These are phyloP conservation scores for Gryllus bimaculatus DNA, from an alignment of 1,140 invertebrate species.

Conservation along the genomic window DNA sequence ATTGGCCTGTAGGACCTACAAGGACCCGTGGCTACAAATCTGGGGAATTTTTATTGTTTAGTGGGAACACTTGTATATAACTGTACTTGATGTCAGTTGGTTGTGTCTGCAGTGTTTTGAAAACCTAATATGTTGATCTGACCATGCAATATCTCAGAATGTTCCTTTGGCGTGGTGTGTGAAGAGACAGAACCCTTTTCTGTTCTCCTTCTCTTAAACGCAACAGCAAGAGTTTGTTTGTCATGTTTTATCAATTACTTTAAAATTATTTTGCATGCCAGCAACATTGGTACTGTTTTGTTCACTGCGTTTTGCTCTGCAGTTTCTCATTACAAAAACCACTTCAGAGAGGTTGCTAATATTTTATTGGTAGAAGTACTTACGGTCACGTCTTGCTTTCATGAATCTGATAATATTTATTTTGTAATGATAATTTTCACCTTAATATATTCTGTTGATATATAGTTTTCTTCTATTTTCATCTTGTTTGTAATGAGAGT, in stretches of 20 bases:
- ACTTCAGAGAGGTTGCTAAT: neutral
- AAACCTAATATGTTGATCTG: slow-evolving; percentile 20
- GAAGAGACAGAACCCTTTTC: slow-evolving; percentile 3
- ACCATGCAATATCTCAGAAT: slow-evolving; percentile 19
- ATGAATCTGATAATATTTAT: neutral
- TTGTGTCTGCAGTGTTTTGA: too few relatives aligned
- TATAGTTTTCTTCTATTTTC: too few relatives aligned
- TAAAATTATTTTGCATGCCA: neutral
- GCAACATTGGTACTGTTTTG: neutral
- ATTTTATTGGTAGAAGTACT: neutral
- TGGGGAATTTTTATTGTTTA: too few relatives aligned
- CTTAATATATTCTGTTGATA: neutral
- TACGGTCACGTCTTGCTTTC: neutral
- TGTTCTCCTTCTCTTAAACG: neutral
- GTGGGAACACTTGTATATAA: too few relatives aligned
- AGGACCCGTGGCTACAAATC: too few relatives aligned
- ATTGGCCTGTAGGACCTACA: too few relatives aligned
- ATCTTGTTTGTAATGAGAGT: too few relatives aligned
- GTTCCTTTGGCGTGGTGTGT: slow-evolving; percentile 1
- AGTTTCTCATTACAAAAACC: neutral
- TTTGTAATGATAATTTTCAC: neutral
- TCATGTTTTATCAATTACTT: neutral
- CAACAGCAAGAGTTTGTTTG: neutral
- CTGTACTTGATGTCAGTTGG: too few relatives aligned
- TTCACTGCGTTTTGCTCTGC: neutral